A percentile compares a stretch with the other conserved stretches of the same genome.
Evolutionary conservation across 1,140 invertebrate species (phyloP).

Genomic region (Drosophila repleta): DNA sequence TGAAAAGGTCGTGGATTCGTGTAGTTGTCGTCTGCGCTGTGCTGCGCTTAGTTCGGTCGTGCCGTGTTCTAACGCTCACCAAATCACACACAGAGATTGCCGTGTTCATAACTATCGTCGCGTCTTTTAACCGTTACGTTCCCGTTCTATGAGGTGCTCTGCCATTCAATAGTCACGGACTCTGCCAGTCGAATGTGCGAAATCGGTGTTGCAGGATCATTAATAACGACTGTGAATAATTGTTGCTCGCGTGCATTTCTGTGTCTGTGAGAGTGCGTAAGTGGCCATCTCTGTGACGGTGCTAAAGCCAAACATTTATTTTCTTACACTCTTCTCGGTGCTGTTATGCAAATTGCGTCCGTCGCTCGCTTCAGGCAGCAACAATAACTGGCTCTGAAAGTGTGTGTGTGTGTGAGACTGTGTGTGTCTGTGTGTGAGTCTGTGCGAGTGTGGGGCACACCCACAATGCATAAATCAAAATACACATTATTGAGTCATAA

Average conservation of each 20-base stretch:
- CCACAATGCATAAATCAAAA: slow-evolving; percentile 81
- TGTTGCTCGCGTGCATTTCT: slow-evolving; percentile 27
- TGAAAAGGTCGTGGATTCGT: slow-evolving; percentile 83
- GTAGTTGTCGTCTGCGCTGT: slow-evolving; percentile 68
- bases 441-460: slow-evolving; percentile 39
- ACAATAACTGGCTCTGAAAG: slow-evolving; percentile 48
- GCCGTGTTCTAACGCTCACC: slow-evolving; percentile 39
- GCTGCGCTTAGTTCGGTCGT: slow-evolving; percentile 26
- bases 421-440: neutral
- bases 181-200: slow-evolving; percentile 26
- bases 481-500: slow-evolving; percentile 82
- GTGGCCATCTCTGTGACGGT: slow-evolving; percentile 13
- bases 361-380: slow-evolving; percentile 53
- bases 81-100: slow-evolving; percentile 19
- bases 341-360: slow-evolving; percentile 75
- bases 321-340: slow-evolving; percentile 39
- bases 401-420: slow-evolving; percentile 32
- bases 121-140: slow-evolving; percentile 14
- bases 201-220: slow-evolving; percentile 33
- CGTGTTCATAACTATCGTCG: slow-evolving; percentile 15
- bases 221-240: slow-evolving; percentile 47
- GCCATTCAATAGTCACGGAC: neutral
- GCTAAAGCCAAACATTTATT: slow-evolving; percentile 37
- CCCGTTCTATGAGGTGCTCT: neutral
- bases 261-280: neutral